Evolutionary conservation across 92 coral and sea anemone genomes (phyloP).

Genomic region (Phenganax subtilis): DNA sequence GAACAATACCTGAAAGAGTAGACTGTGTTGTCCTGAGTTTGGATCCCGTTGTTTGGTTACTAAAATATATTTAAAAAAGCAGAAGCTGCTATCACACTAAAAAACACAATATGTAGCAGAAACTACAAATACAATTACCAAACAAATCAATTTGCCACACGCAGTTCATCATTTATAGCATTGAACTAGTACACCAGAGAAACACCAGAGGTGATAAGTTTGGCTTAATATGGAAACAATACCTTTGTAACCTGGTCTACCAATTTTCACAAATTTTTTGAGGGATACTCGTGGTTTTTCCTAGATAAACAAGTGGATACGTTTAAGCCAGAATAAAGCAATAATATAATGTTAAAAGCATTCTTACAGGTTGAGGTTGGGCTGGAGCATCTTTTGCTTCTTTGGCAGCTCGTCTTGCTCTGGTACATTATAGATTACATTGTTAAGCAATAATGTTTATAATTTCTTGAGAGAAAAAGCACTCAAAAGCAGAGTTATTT

Average conservation of each 20-base stretch:
- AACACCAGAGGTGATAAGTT: too few species aligned
- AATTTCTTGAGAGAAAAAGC: not conserved
- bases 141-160: too few species aligned
- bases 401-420: constrained; percentile 98
- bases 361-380: constrained; percentile 89
- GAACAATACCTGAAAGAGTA: constrained; percentile 69
- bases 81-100: not conserved
- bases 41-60: constrained; percentile 86
- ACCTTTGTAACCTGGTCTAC: constrained; percentile 94
- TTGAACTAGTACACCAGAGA: too few species aligned
- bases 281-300: constrained; percentile 94
- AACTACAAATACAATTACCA: not conserved
- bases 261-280: constrained; percentile 93
- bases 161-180: too few species aligned
- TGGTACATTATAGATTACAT: constrained; percentile 24
- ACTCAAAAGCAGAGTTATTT: too few species aligned
- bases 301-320: constrained; percentile 25
- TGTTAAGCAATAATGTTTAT: not conserved
- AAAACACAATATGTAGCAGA: not conserved
- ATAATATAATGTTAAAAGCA: not conserved
- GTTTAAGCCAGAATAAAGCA: not conserved
- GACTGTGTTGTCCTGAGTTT: constrained; percentile 84
- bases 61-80: constrained; percentile 1
- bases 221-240: not conserved
- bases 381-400: constrained; percentile 99